phyloP scores from a whole-genome alignment of 2,797 vertebrate species.

The Pseudomugil gertrudae region DNA sequence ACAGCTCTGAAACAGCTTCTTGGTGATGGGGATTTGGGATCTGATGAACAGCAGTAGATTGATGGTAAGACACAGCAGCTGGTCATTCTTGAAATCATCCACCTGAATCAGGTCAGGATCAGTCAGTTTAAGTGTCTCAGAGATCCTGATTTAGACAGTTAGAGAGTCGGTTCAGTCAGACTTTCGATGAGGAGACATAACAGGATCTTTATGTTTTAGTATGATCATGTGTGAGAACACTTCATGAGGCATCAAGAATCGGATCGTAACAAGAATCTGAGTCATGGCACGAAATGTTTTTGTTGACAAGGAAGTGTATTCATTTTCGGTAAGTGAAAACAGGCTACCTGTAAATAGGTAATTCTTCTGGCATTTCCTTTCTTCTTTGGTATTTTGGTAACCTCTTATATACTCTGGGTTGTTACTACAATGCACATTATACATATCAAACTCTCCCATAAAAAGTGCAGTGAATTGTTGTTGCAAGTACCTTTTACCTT shows the following conservation, averaged over 20 bases:
- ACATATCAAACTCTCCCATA: neutral
- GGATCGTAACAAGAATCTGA: neutral
- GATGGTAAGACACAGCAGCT: constrained; percentile 71
- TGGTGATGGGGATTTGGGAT: constrained; percentile 74
- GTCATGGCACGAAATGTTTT: neutral
- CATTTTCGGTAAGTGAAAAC: neutral
- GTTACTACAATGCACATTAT: neutral
- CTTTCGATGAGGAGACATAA: neutral
- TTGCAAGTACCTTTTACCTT: constrained; percentile 49
- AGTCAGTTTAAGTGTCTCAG: constrained; percentile 56
- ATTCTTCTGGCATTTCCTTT: no score
- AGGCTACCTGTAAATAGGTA: neutral
- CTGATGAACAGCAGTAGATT: constrained; percentile 79
- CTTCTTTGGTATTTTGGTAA: constrained; percentile 11
- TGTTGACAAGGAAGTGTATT: constrained; percentile 10
- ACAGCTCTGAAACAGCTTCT: constrained; percentile 78
- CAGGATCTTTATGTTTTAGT: no score
- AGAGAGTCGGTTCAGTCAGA: neutral
- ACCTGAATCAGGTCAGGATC: constrained; percentile 69
- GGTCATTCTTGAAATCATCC: constrained; percentile 74
- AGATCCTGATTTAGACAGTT: constrained; percentile 52
- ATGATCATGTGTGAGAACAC: neutral
- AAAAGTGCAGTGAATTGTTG: neutral
- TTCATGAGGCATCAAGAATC: neutral
- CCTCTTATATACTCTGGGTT: neutral